phyloP scores from a whole-genome alignment of 2,797 vertebrate genomes.

The Siniperca scherzeri region DNA sequence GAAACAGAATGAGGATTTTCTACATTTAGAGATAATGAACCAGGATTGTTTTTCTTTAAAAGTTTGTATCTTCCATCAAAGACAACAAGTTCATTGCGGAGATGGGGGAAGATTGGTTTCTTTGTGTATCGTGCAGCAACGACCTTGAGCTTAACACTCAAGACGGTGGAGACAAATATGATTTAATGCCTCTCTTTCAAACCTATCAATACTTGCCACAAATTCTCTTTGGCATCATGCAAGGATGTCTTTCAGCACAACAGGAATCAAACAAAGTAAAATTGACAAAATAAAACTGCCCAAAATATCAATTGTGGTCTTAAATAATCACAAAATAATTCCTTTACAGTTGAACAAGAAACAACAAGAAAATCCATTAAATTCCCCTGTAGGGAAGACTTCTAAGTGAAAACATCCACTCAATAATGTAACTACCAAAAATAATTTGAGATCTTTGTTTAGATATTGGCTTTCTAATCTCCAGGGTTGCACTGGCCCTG shows the following conservation, averaged over 20 bases:
- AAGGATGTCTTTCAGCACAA: not conserved
- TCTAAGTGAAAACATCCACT: slow-evolving; percentile 54
- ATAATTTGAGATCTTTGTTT: slow-evolving; percentile 43
- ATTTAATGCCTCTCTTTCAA: not conserved
- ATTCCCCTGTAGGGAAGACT: slow-evolving; percentile 35
- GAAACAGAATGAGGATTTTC: not conserved
- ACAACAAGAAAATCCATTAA: slow-evolving; percentile 43
- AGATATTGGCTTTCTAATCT: slow-evolving; percentile 68
- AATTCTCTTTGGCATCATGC: not conserved
- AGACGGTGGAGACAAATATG: not conserved
- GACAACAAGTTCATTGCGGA: not conserved
- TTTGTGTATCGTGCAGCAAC: not conserved
- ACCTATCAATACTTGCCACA: not conserved
- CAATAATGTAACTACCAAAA: slow-evolving; percentile 61
- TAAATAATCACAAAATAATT: slow-evolving; percentile 20
- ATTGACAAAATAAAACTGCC: not conserved
- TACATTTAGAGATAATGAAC: not conserved
- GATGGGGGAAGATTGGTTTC: not conserved
- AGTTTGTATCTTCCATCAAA: not conserved
- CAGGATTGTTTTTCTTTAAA: not conserved
- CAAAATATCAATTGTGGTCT: slow-evolving; percentile 21
- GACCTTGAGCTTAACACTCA: slow-evolving; percentile 36
- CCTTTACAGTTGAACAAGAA: slow-evolving; percentile 4
- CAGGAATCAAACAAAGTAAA: not conserved
- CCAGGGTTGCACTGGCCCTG: slow-evolving; percentile 15